Evolutionary conservation across 2,888 invertebrate genomes (phyloP), one percentile per base, ranked within the genome.

Genomic region (Plebejus anna): DNA sequence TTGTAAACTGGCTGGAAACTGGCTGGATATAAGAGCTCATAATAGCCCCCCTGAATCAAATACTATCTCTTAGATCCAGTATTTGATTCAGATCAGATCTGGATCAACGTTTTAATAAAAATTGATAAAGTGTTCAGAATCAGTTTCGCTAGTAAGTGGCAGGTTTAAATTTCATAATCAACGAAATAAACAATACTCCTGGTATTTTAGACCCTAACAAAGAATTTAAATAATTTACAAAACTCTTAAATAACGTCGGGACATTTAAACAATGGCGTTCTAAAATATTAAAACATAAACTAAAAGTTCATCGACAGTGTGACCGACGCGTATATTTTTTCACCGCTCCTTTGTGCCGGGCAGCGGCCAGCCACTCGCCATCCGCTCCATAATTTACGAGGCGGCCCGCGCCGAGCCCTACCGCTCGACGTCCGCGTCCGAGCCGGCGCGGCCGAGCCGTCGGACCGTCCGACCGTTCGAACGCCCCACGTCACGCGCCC

Each of bases 311-410:
- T 55, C 51, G 51, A 55, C 73, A 51, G 55, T 73, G 73, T 73
- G 73, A 61, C 72, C 76, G 82, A 79, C 83, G 86, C 86, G 85
- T 86, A 86, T 86, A 88, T 87, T 88, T 89, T 86, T 90, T 87
- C 87, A 87, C 86, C 87, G 85, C 88, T 88, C 89, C 89, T 90
- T 88, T 89, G 89, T 89, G 85, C 88, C 89, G 85, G 83, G 84
- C 87, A 83, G 82, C 82, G 47, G 47, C 47, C 47, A 55, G 80
- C 82, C 81, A 77, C 78, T 80, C 84, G 82, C 82, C 85, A 84
- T 79, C 82, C 84, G 83, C 80, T 81, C 82, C 79, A 80, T 81
- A 82, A 84, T 83, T 85, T 83, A 84, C 83, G 81, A 80, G 73
- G 76, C 78, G 82, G 82, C 80, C 82, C 80, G 84, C 82, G 84